Percentiles rank a stretch among this genome's conserved stretches.
Evolutionary conservation across 2,113 vertebrate species (phyloP).

Genomic region (Tetrax tetrax): DNA sequence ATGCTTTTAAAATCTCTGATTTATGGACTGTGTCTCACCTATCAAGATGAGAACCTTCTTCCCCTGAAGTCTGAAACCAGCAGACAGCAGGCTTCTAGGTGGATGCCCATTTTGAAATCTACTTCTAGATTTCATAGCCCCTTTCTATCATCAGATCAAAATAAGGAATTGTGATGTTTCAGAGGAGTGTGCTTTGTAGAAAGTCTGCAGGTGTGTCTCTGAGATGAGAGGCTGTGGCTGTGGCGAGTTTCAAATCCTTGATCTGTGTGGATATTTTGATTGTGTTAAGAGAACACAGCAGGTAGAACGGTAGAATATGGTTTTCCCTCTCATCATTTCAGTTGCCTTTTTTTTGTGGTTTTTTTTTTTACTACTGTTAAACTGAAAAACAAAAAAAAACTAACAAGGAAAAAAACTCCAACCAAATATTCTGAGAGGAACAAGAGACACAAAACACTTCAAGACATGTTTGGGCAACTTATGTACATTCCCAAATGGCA

Average conservation of each 20-base stretch:
- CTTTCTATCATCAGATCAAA: background rate
- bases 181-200: background rate
- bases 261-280: background rate
- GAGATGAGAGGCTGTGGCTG: background rate
- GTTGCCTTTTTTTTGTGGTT: background rate
- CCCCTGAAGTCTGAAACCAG: background rate
- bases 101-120: background rate
- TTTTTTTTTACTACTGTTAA: background rate
- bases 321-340: background rate
- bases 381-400: background rate
- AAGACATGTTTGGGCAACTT: background rate
- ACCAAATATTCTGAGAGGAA: background rate
- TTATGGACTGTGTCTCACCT: background rate
- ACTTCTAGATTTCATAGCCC: background rate
- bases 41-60: background rate
- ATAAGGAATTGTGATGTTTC: background rate
- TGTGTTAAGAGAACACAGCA: background rate
- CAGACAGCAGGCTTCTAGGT: background rate
- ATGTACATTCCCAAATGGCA: background rate
- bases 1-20: background rate
- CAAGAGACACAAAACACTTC: background rate
- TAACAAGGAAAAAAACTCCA: background rate
- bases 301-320: background rate
- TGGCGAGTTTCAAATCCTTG: background rate
- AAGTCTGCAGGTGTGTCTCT: background rate